Conservation (phyloP, 1,140 invertebrate genomes). For the Leguminivora glycinivorella region DNA sequence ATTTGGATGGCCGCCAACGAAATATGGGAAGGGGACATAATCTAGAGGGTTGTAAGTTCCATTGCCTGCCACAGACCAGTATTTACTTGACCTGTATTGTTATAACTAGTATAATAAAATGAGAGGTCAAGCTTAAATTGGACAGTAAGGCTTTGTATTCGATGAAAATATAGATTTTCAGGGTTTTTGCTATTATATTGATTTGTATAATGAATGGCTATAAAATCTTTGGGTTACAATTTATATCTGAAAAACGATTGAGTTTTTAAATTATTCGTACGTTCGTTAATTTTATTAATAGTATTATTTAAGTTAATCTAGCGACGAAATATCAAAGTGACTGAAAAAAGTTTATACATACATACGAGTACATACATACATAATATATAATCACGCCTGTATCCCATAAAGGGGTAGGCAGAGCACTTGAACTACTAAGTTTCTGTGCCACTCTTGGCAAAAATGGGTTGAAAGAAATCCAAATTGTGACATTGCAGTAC, state of each 20-base stretch:
- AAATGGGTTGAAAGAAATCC: no score
- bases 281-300: no score
- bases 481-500: no score
- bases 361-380: no score
- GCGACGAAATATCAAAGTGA: no score
- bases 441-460: no score
- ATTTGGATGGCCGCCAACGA: constrained; percentile 9
- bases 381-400: no score
- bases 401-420: no score
- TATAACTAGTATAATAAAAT: background rate
- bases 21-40: constrained; percentile 16
- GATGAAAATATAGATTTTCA: background rate
- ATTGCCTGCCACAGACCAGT: background rate
- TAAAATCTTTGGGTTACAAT: background rate
- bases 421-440: no score
- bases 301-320: no score
- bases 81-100: background rate
- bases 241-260: background rate
- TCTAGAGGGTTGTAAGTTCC: constrained; percentile 1
- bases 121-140: background rate
- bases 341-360: no score
- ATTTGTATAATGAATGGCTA: background rate
- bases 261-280: background rate
- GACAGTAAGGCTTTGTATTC: background rate
- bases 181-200: background rate